Evolutionary conservation across 2,888 invertebrate species (phyloP).

Genomic region (Chloroclysta siterata): DNA sequence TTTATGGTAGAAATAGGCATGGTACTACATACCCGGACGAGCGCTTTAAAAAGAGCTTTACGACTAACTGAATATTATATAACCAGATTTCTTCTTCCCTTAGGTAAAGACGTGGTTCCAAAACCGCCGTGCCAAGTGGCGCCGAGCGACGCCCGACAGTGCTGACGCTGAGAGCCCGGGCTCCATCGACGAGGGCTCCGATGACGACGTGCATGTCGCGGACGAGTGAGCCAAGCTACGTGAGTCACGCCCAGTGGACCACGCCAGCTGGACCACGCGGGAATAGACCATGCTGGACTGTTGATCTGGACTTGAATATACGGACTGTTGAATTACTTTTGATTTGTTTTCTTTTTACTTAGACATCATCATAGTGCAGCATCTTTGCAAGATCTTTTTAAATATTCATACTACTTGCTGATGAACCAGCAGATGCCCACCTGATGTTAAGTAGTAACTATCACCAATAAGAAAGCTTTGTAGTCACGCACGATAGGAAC

Average conservation of each 20-base stretch:
- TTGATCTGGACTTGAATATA: conserved; percentile 20
- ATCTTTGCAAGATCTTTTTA: too few species aligned
- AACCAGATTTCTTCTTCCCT: neutral
- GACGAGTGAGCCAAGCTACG: conserved; percentile 37
- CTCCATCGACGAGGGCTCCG: conserved; percentile 70
- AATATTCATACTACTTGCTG: too few species aligned
- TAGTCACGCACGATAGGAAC: too few species aligned
- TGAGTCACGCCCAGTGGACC: conserved; percentile 5
- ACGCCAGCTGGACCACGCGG: neutral
- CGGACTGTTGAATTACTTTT: neutral
- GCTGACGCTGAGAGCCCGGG: conserved; percentile 76
- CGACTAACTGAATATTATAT: too few species aligned
- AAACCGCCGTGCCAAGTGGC: conserved; percentile 92
- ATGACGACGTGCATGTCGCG: conserved; percentile 67
- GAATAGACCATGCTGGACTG: neutral
- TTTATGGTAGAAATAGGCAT: too few species aligned
- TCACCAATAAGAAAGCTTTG: too few species aligned
- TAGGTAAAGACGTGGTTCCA: conserved; percentile 94
- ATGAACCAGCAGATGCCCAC: too few species aligned
- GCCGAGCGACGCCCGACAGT: conserved; percentile 81
- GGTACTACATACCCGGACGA: too few species aligned
- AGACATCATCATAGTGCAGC: too few species aligned
- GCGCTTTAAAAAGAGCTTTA: too few species aligned
- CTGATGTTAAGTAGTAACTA: too few species aligned
- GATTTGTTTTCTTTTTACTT: neutral